Base-by-base conservation (phyloP, 2,113 vertebrate genomes). In the Nycticebus coucang region DNA sequence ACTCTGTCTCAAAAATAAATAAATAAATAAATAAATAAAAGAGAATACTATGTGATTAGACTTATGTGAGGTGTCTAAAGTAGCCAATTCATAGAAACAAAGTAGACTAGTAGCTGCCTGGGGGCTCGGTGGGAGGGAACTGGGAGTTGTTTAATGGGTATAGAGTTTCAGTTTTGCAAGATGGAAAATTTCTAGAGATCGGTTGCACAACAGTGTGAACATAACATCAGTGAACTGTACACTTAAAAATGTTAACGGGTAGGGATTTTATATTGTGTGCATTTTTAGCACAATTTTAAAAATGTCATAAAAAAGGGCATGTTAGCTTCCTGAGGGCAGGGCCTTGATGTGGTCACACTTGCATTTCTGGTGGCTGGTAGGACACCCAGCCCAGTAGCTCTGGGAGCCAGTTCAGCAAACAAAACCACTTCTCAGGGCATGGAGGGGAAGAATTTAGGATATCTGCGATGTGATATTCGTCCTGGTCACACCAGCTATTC, bases 381-480 rank as follows among this genome's bases (percentile, higher is more conserved):
- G 91, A 88, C 33, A 62, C 33, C 45, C 45, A 50, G 86, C 95
- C 78, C 75, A 81, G 77, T 85, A 5, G 5, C 80, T 82, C 91
- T 88, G 71, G 35, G 74, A 97, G 93, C 82, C 93, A 60, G 41
- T 64, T 93, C 82, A 53, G 78, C 91, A 86, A 91, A 97, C 93
- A 96, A 94, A 97, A 74, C 33, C 82, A 35, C 85, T 69, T 95
- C 81, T 87, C 21, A 37, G 82, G 26, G 53, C 78, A 80, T 1
- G 2, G 71, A 95, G 66, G 64, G 81, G 81, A 92, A 95, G 89
- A 96, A 97, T 96, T 94, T 94, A 75, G 94, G 93, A 87, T 97
- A 97, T 97, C 94, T 97, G 95, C 78, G 94, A 96, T 96, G 80
- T 96, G 86, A 86, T 96, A 91, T 95, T 96, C 95, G 93, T 96